Evolutionary conservation across 2,113 vertebrate species (phyloP), one percentile per base, ranked within the genome.

Genomic region (Rhinolophus sinicus): DNA sequence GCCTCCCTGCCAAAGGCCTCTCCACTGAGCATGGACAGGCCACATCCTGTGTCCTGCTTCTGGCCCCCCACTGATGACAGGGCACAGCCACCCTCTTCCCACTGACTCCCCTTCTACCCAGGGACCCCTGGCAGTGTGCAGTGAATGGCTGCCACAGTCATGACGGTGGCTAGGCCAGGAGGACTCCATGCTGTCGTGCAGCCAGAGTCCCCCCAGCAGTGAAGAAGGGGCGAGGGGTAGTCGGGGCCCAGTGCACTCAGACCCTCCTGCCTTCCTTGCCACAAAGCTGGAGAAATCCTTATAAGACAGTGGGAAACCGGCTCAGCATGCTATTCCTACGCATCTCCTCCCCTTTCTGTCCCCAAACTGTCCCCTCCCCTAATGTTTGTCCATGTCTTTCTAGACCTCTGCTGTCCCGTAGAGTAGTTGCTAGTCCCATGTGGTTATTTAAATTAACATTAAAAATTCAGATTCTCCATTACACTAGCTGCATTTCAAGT

Each of bases 391-490:
- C 38, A 2, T 30, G 58, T 35, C 62, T 65, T 28, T 28, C 65
- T 16, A 56, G 65, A n/a, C 52, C 4, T 56, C 60, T 2, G 16
- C 65, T 21, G 47, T 40, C 73, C 9, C 0, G 12, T 1, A 47
- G 86, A 47, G 50, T 12, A 11, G 69, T 40, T 0, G 4, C 40
- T 26, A 56, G 77, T 47, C 73, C 72, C 35, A 0, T 7, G 9
- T 22, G 30, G 73, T 81, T 94, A 7, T 69, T 62, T 95, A 47
- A 77, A 75, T 72, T 28, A 83, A 56, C 65, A 69, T 84, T 3
- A 94, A 76, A 77, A 56, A 87, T n/a, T 72, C 38, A 93, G 80
- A 15, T 15, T 60, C 73, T 88, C 50, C 10, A 5, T 35, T n/a
- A 50, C 21, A 69, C 2, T n/a, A 24, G 40, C 81, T 64, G 65